These are phyloP conservation scores for Clitarchus hookeri DNA, from an alignment of 2,888 invertebrate genomes.

Conservation along the genomic window DNA sequence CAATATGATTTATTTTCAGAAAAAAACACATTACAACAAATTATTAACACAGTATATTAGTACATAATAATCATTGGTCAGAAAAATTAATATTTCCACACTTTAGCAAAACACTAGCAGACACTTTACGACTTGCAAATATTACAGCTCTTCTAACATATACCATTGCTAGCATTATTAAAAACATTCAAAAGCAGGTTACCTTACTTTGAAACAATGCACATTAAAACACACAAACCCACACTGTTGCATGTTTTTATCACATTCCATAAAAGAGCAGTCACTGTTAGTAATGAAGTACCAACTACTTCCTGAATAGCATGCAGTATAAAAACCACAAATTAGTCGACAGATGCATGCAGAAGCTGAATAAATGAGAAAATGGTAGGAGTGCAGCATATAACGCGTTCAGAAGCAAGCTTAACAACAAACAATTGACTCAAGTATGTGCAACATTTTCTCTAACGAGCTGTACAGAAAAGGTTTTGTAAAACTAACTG, in stretches of 20 bases:
- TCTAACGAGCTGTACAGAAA: background rate
- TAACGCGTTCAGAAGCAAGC: background rate
- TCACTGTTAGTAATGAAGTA: background rate
- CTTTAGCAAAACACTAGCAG: too few species aligned
- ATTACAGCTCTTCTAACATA: too few species aligned
- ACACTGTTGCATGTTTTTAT: background rate
- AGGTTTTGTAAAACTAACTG: background rate
- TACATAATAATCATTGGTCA: too few species aligned
- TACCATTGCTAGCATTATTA: too few species aligned
- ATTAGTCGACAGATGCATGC: background rate
- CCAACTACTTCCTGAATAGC: background rate
- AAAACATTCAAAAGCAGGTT: too few species aligned
- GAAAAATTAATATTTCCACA: too few species aligned
- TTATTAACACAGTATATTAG: too few species aligned
- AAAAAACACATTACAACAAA: too few species aligned
- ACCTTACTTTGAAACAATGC: too few species aligned
- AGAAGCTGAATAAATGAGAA: constrained; percentile 5
- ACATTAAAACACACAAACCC: too few species aligned
- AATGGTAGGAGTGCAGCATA: constrained; percentile 8
- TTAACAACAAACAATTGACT: background rate
- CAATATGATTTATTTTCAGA: too few species aligned
- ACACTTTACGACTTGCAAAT: too few species aligned
- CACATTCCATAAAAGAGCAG: background rate
- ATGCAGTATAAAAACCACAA: background rate
- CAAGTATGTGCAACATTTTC: background rate